These are phyloP conservation scores for Dicrurus megarhynchus DNA, from an alignment of 2,113 vertebrate genomes.

Conservation along the genomic window DNA sequence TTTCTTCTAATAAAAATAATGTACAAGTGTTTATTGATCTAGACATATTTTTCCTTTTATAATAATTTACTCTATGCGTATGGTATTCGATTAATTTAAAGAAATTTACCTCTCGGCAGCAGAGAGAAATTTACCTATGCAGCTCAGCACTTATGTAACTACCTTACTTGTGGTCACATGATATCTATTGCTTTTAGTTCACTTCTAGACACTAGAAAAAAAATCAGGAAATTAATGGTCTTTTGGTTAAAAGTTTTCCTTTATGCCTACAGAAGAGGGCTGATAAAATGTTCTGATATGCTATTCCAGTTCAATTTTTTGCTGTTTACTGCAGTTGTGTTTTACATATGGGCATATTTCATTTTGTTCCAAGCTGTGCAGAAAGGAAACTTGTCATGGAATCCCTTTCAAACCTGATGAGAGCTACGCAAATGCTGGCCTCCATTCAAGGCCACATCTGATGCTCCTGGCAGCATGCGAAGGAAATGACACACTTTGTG, in stretches of 20 bases:
- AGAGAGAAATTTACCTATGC: background rate
- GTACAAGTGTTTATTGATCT: background rate
- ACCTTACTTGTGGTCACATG: slow-evolving; percentile 80
- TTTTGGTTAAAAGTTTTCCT: background rate
- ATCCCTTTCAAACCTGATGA: background rate
- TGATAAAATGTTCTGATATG: background rate
- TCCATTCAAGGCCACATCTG: background rate
- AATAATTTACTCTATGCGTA: background rate
- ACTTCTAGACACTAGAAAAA: slow-evolving; percentile 67
- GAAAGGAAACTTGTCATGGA: background rate
- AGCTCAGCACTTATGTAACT: slow-evolving; percentile 7
- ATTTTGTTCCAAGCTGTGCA: slow-evolving; percentile 2
- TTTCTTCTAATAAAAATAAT: background rate
- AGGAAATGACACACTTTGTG: background rate
- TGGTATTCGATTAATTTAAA: slow-evolving; percentile 6
- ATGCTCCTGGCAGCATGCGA: background rate
- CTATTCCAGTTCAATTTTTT: background rate
- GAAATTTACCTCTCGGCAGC: background rate
- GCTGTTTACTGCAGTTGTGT: background rate
- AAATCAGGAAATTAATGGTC: slow-evolving; percentile 9
- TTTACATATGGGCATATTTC: background rate
- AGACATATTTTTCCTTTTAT: background rate
- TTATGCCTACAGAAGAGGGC: background rate
- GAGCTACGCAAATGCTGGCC: slow-evolving; percentile 1
- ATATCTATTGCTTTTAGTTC: slow-evolving; percentile 80